A percentile compares a stretch with the other conserved stretches of the same genome.
phyloP scores from a whole-genome alignment of 2,888 invertebrate species.

The Apotomis capreana region DNA sequence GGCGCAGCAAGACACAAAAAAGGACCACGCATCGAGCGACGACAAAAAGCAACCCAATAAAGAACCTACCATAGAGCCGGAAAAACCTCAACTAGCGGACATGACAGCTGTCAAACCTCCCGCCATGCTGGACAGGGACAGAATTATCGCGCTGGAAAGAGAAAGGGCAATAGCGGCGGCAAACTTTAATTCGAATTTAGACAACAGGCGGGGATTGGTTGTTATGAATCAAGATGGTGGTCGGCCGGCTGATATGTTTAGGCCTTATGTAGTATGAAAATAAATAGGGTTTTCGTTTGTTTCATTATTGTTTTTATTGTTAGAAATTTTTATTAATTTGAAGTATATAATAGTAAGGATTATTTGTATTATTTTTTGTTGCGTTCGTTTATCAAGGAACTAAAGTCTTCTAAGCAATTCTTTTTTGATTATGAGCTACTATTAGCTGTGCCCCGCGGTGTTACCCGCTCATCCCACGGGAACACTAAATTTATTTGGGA shows the following conservation, averaged over 20 bases:
- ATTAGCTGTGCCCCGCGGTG: too few species aligned
- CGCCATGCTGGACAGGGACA: conserved; percentile 75
- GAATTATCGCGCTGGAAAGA: conserved; percentile 76
- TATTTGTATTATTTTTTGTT: background rate
- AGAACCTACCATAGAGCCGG: conserved; percentile 59
- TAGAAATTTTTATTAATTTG: conserved; percentile 24
- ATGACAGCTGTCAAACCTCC: conserved; percentile 78
- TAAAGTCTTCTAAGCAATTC: too few species aligned
- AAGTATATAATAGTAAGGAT: background rate
- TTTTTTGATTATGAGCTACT: too few species aligned
- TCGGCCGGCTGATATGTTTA: conserved; percentile 77
- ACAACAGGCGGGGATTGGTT: conserved; percentile 75
- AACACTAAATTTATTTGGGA: too few species aligned
- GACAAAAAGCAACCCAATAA: conserved; percentile 71
- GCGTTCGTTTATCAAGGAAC: background rate
- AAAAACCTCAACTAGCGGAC: conserved; percentile 70
- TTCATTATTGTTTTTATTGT: conserved; percentile 45
- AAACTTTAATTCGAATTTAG: conserved; percentile 80
- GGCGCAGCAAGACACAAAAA: conserved; percentile 93
- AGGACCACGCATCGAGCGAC: conserved; percentile 60
- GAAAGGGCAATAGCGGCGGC: conserved; percentile 79
- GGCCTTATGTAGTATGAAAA: conserved; percentile 82
- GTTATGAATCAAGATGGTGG: conserved; percentile 77
- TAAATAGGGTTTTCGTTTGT: conserved; percentile 64
- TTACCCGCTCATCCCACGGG: too few species aligned